phyloP scores from a whole-genome alignment of 2,797 vertebrate species.

The Sciurus vulgaris region DNA sequence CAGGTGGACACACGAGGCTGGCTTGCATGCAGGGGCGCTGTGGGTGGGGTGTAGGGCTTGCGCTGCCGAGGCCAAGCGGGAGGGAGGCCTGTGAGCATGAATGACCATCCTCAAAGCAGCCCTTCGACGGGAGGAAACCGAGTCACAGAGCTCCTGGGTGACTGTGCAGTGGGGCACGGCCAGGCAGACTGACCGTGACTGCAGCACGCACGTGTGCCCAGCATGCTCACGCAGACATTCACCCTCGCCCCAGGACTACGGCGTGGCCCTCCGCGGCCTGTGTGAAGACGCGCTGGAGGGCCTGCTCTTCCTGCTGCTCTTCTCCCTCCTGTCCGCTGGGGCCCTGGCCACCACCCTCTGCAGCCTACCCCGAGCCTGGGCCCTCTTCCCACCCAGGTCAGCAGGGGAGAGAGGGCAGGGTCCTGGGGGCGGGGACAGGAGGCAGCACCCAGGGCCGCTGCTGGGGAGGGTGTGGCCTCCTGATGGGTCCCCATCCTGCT shows the following conservation, averaged over 20 bases:
- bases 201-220: too few relatives aligned
- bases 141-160: not conserved
- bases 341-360: slow-evolving; percentile 94
- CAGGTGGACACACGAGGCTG: not conserved
- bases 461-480: slow-evolving; percentile 35
- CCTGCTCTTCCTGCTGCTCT: slow-evolving; percentile 92
- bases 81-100: too few relatives aligned
- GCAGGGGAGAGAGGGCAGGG: slow-evolving; percentile 49
- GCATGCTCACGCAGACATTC: accelerated
- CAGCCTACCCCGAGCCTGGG: slow-evolving; percentile 95
- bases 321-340: slow-evolving; percentile 92
- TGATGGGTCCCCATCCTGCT: slow-evolving; percentile 68
- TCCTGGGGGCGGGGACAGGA: not conserved
- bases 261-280: slow-evolving; percentile 94
- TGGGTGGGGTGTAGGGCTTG: too few relatives aligned
- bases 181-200: accelerated
- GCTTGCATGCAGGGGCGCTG: not conserved
- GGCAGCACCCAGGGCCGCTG: not conserved
- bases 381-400: slow-evolving; percentile 93
- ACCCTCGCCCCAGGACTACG: slow-evolving; percentile 90
- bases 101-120: not conserved
- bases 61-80: not conserved
- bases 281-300: slow-evolving; percentile 96
- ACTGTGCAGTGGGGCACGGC: not conserved
- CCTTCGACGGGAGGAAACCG: not conserved